Evolutionary conservation across 2,888 invertebrate genomes (phyloP), one percentile per base, ranked within the genome.

Genomic region (Ypsolopha scabrella): DNA sequence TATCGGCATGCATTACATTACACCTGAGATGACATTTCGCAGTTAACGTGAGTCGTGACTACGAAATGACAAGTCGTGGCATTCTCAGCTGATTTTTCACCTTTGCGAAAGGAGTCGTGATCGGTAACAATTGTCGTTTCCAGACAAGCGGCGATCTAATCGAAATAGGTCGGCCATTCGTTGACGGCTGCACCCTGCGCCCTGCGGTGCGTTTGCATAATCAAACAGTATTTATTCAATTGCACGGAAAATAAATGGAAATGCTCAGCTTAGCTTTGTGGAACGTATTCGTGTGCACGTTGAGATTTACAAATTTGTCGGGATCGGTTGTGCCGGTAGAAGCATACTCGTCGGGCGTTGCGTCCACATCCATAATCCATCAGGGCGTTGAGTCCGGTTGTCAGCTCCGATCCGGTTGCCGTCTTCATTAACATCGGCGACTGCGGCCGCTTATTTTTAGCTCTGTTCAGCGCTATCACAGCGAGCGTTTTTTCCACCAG

Each of bases 31-130:
- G 82, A 75, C 83, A 82, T 83, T 85, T 85, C 58, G 65, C 60
- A 57, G 62, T 60, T 57, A 54, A 61, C 65, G 60, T 55, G 55
- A 57, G 60, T 79, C 86, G 83, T 85, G 83, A 83, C 81, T 80
- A 57, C 67, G 60, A 77, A 85, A 85, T 83, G 81, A 80, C 82
- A 80, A 69, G 70, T 66, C 59, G 52, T 51, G 51, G 80, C 80
- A 82, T 86, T 80, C 79, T 75, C 85, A 80, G 80, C 85, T 36
- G 47, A 85, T 85, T 83, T 85, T 83, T 83, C 82, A 74, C 80
- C 76, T 82, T 83, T 82, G 67, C 80, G 78, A 78, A 78, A 75
- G 72, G 72, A 74, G 63, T 83, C 83, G 85, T 85, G 86, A 83
- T 82, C 77, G 75, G 75, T 75, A 80, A 76, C 80, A 74, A 73